A percentile compares a stretch with the other conserved stretches of the same genome.
phyloP scores from a whole-genome alignment of 1,140 invertebrate genomes.

The Drosophila kohkoa region DNA sequence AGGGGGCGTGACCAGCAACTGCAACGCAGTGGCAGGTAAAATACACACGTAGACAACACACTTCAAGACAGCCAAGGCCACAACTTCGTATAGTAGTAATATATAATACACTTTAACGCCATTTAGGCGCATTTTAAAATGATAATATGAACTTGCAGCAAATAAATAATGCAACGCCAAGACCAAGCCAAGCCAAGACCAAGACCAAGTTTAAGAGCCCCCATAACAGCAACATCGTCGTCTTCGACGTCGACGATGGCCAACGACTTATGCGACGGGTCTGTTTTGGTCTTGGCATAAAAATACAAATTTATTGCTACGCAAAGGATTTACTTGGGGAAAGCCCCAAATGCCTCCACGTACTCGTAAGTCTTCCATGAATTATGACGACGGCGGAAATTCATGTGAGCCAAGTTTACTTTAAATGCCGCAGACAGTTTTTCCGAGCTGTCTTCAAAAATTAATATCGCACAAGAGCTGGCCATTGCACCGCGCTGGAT shows the following conservation, averaged over 20 bases:
- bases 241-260: not conserved
- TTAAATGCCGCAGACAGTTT: slow-evolving; percentile 25
- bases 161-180: slow-evolving; percentile 64
- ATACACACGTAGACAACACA: not conserved
- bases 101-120: slow-evolving; percentile 68
- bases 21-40: not conserved
- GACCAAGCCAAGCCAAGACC: slow-evolving; percentile 6
- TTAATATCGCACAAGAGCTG: not conserved
- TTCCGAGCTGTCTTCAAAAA: not conserved
- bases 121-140: slow-evolving; percentile 66
- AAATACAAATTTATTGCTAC: slow-evolving; percentile 56
- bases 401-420: slow-evolving; percentile 26
- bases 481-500: not conserved
- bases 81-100: slow-evolving; percentile 23
- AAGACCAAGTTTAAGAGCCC: no score
- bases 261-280: slow-evolving; percentile 11
- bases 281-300: slow-evolving; percentile 34
- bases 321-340: slow-evolving; percentile 58
- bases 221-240: not conserved
- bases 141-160: slow-evolving; percentile 57
- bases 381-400: slow-evolving; percentile 4
- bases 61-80: slow-evolving; percentile 20
- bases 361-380: slow-evolving; percentile 22
- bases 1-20: slow-evolving; percentile 15
- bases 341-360: slow-evolving; percentile 3